phyloP scores from a whole-genome alignment of 1,140 invertebrate species.

The Eueides isabella region DNA sequence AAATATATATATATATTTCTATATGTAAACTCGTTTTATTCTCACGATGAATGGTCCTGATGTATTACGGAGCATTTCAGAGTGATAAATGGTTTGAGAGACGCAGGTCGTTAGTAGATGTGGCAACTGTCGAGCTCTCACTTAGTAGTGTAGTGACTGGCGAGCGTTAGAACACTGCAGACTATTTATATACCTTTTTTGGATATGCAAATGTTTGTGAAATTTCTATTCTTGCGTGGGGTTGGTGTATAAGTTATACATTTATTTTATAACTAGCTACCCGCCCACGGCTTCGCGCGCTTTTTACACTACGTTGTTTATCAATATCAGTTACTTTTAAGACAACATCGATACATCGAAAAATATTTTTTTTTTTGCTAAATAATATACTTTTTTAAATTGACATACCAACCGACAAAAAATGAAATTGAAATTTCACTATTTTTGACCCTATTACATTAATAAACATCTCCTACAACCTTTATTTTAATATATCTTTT shows the following conservation, averaged over 20 bases:
- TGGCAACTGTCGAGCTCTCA: conserved; percentile 15
- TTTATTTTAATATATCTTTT: too few relatives aligned
- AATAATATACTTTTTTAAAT: too few relatives aligned
- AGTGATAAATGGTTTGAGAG: conserved; percentile 19
- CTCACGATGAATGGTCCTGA: not conserved
- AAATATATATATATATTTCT: not conserved
- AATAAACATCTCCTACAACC: too few relatives aligned
- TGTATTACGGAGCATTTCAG: conserved; percentile 1
- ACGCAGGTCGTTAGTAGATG: conserved; percentile 15
- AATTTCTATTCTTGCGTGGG: not conserved
- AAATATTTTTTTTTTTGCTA: too few relatives aligned
- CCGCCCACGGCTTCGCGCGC: too few relatives aligned
- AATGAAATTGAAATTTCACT: too few relatives aligned
- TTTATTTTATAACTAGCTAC: not conserved
- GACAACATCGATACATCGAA: too few relatives aligned
- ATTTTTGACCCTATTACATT: too few relatives aligned
- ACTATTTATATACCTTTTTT: not conserved
- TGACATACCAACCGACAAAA: too few relatives aligned
- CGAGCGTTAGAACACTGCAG: not conserved
- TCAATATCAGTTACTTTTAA: too few relatives aligned
- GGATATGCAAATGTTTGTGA: not conserved
- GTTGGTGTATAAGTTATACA: not conserved
- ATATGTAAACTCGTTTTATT: not conserved
- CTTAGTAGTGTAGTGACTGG: not conserved
- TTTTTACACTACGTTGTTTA: too few relatives aligned